Percentiles rank a stretch among this genome's conserved stretches.
Evolutionary conservation across 2,888 invertebrate genomes (phyloP).

Genomic region (Phlogophora meticulosa): DNA sequence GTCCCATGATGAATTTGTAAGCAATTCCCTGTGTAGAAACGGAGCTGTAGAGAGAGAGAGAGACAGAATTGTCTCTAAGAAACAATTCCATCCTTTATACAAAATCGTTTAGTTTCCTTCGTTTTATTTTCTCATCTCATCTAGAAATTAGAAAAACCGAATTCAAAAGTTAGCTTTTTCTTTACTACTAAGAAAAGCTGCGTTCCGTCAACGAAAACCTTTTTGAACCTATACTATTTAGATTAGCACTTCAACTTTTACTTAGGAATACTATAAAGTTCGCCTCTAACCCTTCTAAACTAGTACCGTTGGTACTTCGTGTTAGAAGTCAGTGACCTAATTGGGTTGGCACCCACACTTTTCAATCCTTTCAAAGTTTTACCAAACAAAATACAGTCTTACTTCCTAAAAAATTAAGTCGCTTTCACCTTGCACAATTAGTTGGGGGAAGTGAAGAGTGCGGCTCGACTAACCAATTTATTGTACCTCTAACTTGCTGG

Average conservation of each 20-base stretch:
- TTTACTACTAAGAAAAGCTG: background rate
- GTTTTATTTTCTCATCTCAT: background rate
- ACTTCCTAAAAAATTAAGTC: conserved; percentile 48
- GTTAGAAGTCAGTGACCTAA: conserved; percentile 75
- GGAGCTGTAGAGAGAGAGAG: too few relatives aligned
- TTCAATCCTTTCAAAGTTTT: conserved; percentile 55
- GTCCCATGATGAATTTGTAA: too few relatives aligned
- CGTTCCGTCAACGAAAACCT: background rate
- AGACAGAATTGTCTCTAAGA: too few relatives aligned
- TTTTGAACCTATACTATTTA: background rate
- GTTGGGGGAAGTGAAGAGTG: conserved; percentile 62
- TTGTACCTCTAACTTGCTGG: conserved; percentile 73
- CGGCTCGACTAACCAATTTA: conserved; percentile 75
- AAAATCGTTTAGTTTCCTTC: too few relatives aligned
- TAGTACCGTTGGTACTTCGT: conserved; percentile 65
- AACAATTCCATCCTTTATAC: too few relatives aligned
- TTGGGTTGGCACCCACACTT: conserved; percentile 72
- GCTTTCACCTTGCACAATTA: conserved; percentile 49
- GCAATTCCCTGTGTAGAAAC: too few relatives aligned
- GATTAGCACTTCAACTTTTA: conserved; percentile 7
- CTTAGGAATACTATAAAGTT: conserved; percentile 38
- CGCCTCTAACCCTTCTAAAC: conserved; percentile 60
- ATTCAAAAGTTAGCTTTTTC: background rate
- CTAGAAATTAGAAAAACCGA: background rate
- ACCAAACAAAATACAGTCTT: conserved; percentile 56